phyloP scores from a whole-genome alignment of 64 coral and sea anemone species.

The Dendronephthya gigantea region DNA sequence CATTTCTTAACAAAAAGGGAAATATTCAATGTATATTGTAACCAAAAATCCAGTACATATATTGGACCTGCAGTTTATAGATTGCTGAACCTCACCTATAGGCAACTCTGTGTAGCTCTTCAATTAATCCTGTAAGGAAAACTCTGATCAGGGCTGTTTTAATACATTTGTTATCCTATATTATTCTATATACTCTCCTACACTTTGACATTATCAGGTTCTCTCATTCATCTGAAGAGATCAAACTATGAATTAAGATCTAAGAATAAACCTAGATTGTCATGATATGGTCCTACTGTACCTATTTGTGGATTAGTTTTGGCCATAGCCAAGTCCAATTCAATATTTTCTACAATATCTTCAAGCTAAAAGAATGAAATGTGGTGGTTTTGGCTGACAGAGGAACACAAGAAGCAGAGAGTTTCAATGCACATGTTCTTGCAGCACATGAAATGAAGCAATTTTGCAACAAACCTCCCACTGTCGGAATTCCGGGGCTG shows the following conservation, averaged over 20 bases:
- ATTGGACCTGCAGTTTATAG: neutral
- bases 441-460: neutral
- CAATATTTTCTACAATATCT: constrained; percentile 43
- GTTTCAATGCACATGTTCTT: neutral
- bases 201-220: too few species aligned
- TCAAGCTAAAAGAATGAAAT: constrained; percentile 58
- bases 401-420: neutral
- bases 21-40: neutral
- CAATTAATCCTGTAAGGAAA: constrained; percentile 50
- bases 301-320: constrained; percentile 70
- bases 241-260: too few species aligned
- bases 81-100: constrained; percentile 41
- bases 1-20: constrained; percentile 48
- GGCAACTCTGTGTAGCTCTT: constrained; percentile 73
- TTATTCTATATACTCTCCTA: too few species aligned
- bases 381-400: neutral
- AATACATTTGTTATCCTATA: too few species aligned
- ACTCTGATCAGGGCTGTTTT: neutral
- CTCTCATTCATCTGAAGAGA: too few species aligned
- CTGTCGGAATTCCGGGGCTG: constrained; percentile 43
- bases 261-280: neutral
- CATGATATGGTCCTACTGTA: neutral
- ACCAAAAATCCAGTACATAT: neutral
- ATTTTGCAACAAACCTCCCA: constrained; percentile 99
- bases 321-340: constrained; percentile 71